phyloP scores from a whole-genome alignment of 2,113 vertebrate genomes.

The Planiliza haematocheilus region DNA sequence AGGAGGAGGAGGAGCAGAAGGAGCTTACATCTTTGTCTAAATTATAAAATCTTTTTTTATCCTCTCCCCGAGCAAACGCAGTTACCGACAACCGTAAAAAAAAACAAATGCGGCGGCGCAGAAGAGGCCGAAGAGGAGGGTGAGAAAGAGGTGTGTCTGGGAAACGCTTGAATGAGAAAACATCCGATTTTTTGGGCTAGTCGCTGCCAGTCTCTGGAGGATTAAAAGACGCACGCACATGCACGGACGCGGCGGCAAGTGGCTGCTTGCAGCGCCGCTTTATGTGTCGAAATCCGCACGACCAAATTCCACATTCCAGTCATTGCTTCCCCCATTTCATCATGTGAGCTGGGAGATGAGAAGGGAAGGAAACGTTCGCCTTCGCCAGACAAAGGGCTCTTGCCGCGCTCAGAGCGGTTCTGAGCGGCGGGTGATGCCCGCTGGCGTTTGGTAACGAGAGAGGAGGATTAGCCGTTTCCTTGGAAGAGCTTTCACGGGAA shows the following conservation, averaged over 20 bases:
- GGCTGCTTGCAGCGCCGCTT: conserved; percentile 71
- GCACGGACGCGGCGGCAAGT: conserved; percentile 65
- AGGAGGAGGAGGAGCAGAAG: conserved; percentile 27
- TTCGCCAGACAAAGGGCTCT: too few relatives aligned
- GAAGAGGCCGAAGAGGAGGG: conserved; percentile 17
- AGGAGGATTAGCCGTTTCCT: too few relatives aligned
- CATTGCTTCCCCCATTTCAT: conserved; percentile 71
- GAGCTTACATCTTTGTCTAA: conserved; percentile 48
- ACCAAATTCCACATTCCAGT: conserved; percentile 76
- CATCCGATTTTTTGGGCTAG: conserved; percentile 79
- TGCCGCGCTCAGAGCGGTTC: too few relatives aligned
- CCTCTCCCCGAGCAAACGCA: conserved; percentile 17
- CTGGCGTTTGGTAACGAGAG: too few relatives aligned
- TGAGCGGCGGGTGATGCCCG: too few relatives aligned
- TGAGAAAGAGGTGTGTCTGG: conserved; percentile 72
- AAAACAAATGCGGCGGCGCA: conserved; percentile 14
- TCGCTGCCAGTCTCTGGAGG: conserved; percentile 66
- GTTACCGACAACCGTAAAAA: conserved; percentile 40
- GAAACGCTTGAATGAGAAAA: conserved; percentile 75
- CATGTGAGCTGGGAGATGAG: conserved; percentile 45
- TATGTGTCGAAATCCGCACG: conserved; percentile 74
- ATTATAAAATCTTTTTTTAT: conserved; percentile 18
- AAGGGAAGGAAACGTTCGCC: neutral
- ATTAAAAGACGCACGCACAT: conserved; percentile 61
- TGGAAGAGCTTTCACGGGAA: too few relatives aligned